Percentiles rank a stretch among this genome's conserved stretches.
These are phyloP conservation scores for Eudemis profundana DNA, from an alignment of 2,888 invertebrate species.

Conservation along the genomic window DNA sequence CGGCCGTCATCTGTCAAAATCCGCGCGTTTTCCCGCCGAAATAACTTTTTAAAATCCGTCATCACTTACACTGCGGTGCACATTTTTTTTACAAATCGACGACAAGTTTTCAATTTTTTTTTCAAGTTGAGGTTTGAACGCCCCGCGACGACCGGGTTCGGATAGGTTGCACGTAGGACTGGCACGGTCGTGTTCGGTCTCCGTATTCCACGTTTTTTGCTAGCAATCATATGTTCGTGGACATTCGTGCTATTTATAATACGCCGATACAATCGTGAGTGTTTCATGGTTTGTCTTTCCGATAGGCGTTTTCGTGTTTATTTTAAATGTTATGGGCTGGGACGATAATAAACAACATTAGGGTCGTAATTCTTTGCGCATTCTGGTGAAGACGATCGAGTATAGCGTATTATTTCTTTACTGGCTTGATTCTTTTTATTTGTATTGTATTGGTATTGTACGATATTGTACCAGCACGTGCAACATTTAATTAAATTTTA, in stretches of 20 bases:
- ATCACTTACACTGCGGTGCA: slow-evolving; percentile 29
- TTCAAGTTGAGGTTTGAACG: background rate
- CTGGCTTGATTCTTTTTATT: background rate
- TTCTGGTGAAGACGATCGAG: background rate
- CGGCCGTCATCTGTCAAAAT: slow-evolving; percentile 42
- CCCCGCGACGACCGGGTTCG: background rate
- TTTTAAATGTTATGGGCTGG: slow-evolving; percentile 29
- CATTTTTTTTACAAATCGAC: slow-evolving; percentile 14
- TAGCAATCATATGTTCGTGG: slow-evolving; percentile 26
- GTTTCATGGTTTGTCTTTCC: slow-evolving; percentile 23
- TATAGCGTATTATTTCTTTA: background rate
- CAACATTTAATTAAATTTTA: too few relatives aligned
- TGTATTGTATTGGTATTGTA: too few relatives aligned
- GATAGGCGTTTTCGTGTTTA: slow-evolving; percentile 20
- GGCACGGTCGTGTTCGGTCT: slow-evolving; percentile 18
- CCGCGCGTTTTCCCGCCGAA: slow-evolving; percentile 40
- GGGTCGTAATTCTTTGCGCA: background rate
- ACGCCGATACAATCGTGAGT: slow-evolving; percentile 25
- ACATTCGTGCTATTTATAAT: slow-evolving; percentile 18
- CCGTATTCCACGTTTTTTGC: slow-evolving; percentile 17
- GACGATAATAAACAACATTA: slow-evolving; percentile 3
- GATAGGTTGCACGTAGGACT: slow-evolving; percentile 14
- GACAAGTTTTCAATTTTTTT: slow-evolving; percentile 24
- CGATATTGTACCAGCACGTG: too few relatives aligned
- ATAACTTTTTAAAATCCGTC: slow-evolving; percentile 37